phyloP scores from a whole-genome alignment of 2,797 vertebrate species.

The Dendrocincla fuliginosa region DNA sequence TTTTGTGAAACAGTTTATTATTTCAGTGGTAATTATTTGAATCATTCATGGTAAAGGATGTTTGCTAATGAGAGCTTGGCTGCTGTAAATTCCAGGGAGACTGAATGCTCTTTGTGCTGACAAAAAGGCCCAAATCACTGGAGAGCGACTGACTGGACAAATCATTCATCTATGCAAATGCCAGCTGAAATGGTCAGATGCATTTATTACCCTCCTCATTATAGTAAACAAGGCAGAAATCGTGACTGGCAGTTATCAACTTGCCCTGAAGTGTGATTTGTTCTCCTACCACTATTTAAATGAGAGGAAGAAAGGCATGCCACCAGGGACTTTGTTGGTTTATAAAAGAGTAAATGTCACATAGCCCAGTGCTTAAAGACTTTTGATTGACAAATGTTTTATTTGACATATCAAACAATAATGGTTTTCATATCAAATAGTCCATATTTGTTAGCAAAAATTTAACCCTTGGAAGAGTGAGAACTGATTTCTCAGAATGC shows the following conservation, averaged over 20 bases:
- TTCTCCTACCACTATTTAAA: conserved; percentile 85
- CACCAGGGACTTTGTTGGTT: conserved; percentile 83
- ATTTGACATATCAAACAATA: conserved; percentile 90
- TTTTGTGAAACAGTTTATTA: conserved; percentile 88
- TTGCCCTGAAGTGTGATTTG: conserved; percentile 85
- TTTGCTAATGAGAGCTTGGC: conserved; percentile 90
- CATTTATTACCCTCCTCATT: conserved; percentile 90
- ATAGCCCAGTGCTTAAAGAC: conserved; percentile 85
- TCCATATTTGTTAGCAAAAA: conserved; percentile 79
- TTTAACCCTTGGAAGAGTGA: conserved; percentile 80
- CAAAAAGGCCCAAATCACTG: conserved; percentile 88
- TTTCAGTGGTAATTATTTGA: conserved; percentile 93
- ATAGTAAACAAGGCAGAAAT: conserved; percentile 86
- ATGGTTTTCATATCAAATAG: conserved; percentile 84
- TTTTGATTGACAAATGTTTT: conserved; percentile 91
- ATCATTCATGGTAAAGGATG: conserved; percentile 88
- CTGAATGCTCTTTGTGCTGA: conserved; percentile 89
- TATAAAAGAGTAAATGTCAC: conserved; percentile 92
- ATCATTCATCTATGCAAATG: conserved; percentile 96
- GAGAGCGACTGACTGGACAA: conserved; percentile 89
- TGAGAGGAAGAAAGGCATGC: conserved; percentile 85
- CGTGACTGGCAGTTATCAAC: conserved; percentile 89
- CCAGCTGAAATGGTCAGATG: conserved; percentile 89
- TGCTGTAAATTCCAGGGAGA: conserved; percentile 86
- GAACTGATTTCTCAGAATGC: conserved; percentile 54